Percentiles rank a stretch among this genome's conserved stretches.
Evolutionary conservation across 30 jellyfish, hydroid and myxozoan genomes (phyloP).

Genomic region (Pseudorhiza aurosa): DNA sequence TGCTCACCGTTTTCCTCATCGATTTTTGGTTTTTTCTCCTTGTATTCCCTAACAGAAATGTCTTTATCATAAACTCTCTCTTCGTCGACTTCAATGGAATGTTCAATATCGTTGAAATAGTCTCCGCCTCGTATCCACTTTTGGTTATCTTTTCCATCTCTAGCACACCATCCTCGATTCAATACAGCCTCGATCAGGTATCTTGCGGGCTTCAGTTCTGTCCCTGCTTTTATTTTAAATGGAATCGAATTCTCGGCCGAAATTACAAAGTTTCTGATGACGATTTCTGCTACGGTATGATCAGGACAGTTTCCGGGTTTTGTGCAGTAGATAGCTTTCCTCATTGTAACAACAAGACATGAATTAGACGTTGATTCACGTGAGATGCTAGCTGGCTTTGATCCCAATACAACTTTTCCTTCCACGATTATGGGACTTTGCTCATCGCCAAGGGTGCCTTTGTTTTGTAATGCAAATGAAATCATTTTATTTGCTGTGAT

Average conservation of each 20-base stretch:
- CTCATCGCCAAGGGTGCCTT: too few relatives aligned
- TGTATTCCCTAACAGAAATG: not conserved
- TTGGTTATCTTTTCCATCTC: slow-evolving; percentile 2
- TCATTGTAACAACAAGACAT: slow-evolving; percentile 18
- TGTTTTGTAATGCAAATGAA: too few relatives aligned
- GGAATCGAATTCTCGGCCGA: slow-evolving; percentile 1
- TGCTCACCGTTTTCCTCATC: not conserved
- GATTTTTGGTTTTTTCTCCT: not conserved
- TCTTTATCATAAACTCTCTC: not conserved
- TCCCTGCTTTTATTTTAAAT: not conserved
- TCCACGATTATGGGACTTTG: not conserved
- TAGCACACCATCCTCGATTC: slow-evolving; percentile 61
- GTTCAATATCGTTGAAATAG: slow-evolving; percentile 43
- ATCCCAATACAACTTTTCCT: slow-evolving; percentile 1
- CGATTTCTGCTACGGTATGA: not conserved
- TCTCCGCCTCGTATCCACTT: slow-evolving; percentile 62
- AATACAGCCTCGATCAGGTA: slow-evolving; percentile 39
- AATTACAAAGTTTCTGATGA: slow-evolving; percentile 1
- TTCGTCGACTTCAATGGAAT: slow-evolving; percentile 18
- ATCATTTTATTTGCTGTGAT: too few relatives aligned
- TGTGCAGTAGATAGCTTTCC: slow-evolving; percentile 44
- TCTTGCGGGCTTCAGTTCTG: slow-evolving; percentile 27
- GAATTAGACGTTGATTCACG: not conserved
- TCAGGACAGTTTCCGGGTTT: slow-evolving; percentile 18
- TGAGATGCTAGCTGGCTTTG: not conserved